Conservation (phyloP, 2,113 vertebrate species). For the Emydura subglobosa region DNA sequence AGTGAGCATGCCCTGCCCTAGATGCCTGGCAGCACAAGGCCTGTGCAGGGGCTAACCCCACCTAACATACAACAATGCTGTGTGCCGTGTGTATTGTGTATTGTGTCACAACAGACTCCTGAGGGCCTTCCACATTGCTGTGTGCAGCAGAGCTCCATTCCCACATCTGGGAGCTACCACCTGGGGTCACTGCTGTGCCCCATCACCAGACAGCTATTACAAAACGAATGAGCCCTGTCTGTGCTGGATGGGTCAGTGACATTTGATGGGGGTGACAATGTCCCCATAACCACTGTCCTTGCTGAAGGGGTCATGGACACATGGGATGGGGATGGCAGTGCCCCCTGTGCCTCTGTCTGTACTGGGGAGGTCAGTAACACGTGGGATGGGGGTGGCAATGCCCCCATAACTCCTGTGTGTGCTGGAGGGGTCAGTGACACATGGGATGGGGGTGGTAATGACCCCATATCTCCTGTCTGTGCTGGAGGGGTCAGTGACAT, state of each 20-base stretch:
- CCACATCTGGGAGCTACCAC: background rate
- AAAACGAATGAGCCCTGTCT: background rate
- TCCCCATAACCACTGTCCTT: background rate
- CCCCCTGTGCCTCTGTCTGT: too few species aligned
- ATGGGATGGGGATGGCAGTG: too few species aligned
- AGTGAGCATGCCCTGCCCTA: background rate
- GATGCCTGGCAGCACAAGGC: background rate
- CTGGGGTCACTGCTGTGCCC: background rate
- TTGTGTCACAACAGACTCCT: background rate
- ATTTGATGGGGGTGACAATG: background rate
- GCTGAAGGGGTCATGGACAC: background rate
- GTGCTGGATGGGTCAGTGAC: background rate
- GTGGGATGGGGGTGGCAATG: too few species aligned
- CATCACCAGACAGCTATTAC: background rate
- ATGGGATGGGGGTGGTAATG: too few species aligned
- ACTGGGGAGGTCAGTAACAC: too few species aligned
- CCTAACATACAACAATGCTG: background rate
- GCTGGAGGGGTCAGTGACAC: too few species aligned
- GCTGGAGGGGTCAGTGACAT: too few species aligned
- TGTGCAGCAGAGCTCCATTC: background rate
- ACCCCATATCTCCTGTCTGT: too few species aligned
- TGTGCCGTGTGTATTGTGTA: background rate
- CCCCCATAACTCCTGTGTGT: too few species aligned
- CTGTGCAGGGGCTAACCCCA: fast-evolving
- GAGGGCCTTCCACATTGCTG: background rate